These are phyloP conservation scores for Eupsilia transversa DNA, from an alignment of 2,888 invertebrate genomes.

Conservation along the genomic window DNA sequence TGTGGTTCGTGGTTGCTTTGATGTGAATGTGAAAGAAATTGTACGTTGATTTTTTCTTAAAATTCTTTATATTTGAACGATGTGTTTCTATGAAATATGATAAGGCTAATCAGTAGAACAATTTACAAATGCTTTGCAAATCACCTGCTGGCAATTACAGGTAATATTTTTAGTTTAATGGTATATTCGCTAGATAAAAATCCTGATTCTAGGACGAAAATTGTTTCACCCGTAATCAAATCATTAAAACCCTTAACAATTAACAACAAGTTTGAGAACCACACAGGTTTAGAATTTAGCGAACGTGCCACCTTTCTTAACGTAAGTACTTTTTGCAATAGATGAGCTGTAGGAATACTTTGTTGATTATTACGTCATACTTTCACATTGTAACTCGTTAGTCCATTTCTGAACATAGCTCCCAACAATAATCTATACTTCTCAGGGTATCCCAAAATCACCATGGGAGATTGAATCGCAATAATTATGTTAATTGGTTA, in stretches of 20 bases:
- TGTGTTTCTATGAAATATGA: background rate
- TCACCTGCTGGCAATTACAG: background rate
- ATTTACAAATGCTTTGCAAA: background rate
- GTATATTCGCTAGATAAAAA: background rate
- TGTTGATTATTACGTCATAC: slow-evolving; percentile 9
- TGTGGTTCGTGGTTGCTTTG: background rate
- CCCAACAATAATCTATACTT: background rate
- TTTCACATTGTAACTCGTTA: background rate
- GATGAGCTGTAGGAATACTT: slow-evolving; percentile 7
- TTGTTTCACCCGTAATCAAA: background rate
- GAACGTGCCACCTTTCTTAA: slow-evolving; percentile 69
- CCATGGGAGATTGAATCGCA: too few species aligned
- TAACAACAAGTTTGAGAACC: slow-evolving; percentile 68
- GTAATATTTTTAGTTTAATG: background rate
- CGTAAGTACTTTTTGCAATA: slow-evolving; percentile 25
- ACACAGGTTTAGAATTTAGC: slow-evolving; percentile 59
- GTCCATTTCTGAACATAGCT: background rate
- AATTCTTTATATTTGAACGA: background rate
- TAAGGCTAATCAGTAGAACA: background rate
- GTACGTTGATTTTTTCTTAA: background rate
- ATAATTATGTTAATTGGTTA: too few species aligned
- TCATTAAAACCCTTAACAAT: background rate
- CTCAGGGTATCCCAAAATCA: too few species aligned
- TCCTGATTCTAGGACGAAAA: background rate
- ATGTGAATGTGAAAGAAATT: background rate